Base-by-base conservation (phyloP, 2,888 invertebrate genomes). In the Steinernema scapterisci region DNA sequence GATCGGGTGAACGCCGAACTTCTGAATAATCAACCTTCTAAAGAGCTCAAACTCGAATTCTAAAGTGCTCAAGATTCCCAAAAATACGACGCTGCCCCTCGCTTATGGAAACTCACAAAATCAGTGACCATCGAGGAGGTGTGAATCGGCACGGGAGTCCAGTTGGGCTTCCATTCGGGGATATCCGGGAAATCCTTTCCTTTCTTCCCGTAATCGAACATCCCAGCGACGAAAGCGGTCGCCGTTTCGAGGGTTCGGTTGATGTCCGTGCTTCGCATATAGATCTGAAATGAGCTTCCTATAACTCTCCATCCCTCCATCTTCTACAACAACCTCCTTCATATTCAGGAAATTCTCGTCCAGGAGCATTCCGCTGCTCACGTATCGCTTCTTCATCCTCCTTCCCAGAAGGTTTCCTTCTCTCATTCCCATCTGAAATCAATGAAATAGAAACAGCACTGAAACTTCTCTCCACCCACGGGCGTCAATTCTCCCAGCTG, bases 261-360 rank as follows among this genome's bases (percentile, higher is more conserved):
- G 16, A 63, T 27, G 31, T 63, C 63, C 27, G 63, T 63, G 63
- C 63, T 63, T 13, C 63, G 27, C 11, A 63, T 31, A 31, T 63
- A 31, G 38, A 63, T 63, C 63, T 63, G 63, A 63, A 31, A 13
- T n/a, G n/a, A n/a, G n/a, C n/a, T n/a, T n/a, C n/a, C n/a, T n/a
- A n/a, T n/a, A n/a, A n/a, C n/a, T n/a, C n/a, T n/a, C n/a, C n/a
- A n/a, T n/a, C n/a, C n/a, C n/a, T n/a, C n/a, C n/a, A n/a, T n/a
- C n/a, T n/a, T n/a, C n/a, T n/a, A n/a, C n/a, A n/a, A n/a, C n/a
- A 16, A 63, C 63, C 25, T 63, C 63, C 16, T 31, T 27, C 31
- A 31, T 25, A 13, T 63, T 63, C 16, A 63, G 63, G 19, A 31
- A 31, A 31, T 31, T 63, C 27, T 63, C 63, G 31, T 63, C 31